Base-by-base conservation (phyloP, 2,888 invertebrate species). In the Drosophila nr. perissopoda region DNA sequence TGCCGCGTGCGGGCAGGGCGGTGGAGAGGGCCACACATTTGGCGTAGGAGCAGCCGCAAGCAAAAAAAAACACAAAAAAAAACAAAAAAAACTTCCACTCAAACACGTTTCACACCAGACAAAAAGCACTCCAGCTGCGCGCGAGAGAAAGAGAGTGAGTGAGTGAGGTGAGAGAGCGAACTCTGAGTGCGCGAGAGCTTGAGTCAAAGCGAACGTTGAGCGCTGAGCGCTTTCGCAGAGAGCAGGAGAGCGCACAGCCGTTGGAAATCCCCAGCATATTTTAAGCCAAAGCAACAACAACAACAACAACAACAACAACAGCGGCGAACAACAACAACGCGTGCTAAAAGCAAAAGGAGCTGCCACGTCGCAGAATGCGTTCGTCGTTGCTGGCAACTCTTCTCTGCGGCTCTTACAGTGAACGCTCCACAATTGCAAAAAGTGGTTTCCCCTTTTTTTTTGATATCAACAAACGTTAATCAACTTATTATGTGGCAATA, bases 241-340 rank as follows among this genome's bases (percentile, higher is more conserved):
- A 27, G 33, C 48, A 51, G 51, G 54, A 54, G 65, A 54, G 62
- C 52, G 48, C 38, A 36, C 42, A 63, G 62, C 8, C 62, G 52
- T 56, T 78, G 85, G 85, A 85, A 85, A 85, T 85, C 90, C 83
- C 85, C 89, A 88, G 25, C 70, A 73, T 82, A 71, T 76, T 63
- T 78, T 29, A 67, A 78, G 64, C 52, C 59, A 56, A 52, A 48
- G 25, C 48, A 70, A 46, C 61, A 68, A 52, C 33, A 63, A 38
- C 52, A 61, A 52, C 33, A 63, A 38, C 52, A 61, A 58, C 53
- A 52, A 57, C 27, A 71, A n/a, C 68, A 65, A 42, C 18, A 64
- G 21, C 56, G 62, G 25, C 25, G 4, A 53, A 8, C n/a, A 72
- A 49, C 29, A 74, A 58, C 53, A 68, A 65, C 63, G 46, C 25